Percentiles rank a stretch among this genome's conserved stretches.
Conservation (phyloP, 37 sponge, comb jelly and placozoan genomes). For the Crambe crambe region DNA sequence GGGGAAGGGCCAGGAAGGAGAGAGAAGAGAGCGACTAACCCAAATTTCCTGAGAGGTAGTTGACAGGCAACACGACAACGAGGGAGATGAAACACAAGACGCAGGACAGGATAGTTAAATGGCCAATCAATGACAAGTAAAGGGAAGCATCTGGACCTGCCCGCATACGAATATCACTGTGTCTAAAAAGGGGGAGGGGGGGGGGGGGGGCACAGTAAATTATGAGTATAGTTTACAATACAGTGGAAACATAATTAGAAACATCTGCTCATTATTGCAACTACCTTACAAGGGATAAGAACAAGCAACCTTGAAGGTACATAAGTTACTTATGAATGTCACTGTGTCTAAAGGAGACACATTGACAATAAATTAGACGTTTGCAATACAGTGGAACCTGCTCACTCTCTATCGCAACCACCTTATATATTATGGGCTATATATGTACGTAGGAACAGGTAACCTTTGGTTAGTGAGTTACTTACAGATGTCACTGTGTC, state of each 20-base stretch:
- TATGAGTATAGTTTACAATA: too few species aligned
- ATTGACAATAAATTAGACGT: too few species aligned
- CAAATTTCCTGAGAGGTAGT: conserved; percentile 41
- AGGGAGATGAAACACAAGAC: conserved; percentile 39
- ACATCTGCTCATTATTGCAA: too few species aligned
- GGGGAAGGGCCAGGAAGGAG: neutral
- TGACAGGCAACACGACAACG: conserved; percentile 48
- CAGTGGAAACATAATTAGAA: too few species aligned
- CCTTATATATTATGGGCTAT: too few species aligned
- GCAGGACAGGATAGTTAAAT: conserved; percentile 34
- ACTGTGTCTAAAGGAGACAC: neutral
- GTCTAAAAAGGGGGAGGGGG: neutral
- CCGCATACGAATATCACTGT: conserved; percentile 26
- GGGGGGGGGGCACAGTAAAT: neutral
- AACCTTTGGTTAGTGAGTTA: too few species aligned
- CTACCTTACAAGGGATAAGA: too few species aligned
- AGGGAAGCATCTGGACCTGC: conserved; percentile 63
- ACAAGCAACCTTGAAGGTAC: too few species aligned
- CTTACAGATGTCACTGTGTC: neutral
- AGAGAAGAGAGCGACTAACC: neutral
- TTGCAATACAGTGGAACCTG: too few species aligned
- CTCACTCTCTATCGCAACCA: too few species aligned
- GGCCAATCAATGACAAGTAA: conserved; percentile 39
- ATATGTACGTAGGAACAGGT: too few species aligned
- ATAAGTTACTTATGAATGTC: neutral